Evolutionary conservation across 2,797 vertebrate genomes (phyloP), one percentile per base, ranked within the genome.

Genomic region (Pampus argenteus): DNA sequence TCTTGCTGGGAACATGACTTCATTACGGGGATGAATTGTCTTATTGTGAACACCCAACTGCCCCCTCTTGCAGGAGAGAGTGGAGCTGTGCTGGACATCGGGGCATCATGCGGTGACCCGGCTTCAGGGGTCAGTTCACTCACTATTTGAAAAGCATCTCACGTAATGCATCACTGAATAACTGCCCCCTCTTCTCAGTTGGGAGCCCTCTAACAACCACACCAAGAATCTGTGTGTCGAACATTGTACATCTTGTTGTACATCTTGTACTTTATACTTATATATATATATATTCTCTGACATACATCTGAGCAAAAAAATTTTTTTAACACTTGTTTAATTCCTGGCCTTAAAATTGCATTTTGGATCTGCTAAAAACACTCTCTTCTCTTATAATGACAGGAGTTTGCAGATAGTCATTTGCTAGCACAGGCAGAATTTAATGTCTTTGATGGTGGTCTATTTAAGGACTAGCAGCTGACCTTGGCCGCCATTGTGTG

Each of bases 11-110:
- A 89, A 89, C 83, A 91, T 84, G 66, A 90, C 88, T 93, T 93
- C 93, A 93, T 94, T 93, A 92, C 82, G 79, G 89, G 88, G 90
- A 94, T 88, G 93, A 91, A 94, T 91, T 94, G 92, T 92, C 77
- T 94, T 89, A 91, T 94, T 94, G 91, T 94, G 77, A 84, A 56
- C 74, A 74, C 67, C 78, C 76, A 82, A 83, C 87, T 83, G 84
- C 78, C 88, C 81, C 78, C 69, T 76, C 80, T 76, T 55, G 44
- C 85, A 73, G 86, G 74, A 83, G 71, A 83, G 78, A 80, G 85
- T 38, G 84, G 89, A 83, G 84, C 67, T 76, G 81, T 7, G 65
- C 88, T 86, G 89, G 92, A 93, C 91, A 91, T 76, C 6, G 78
- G 86, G 83, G 86, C 86, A 89, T 90, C 84, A 63, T 83, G 82